These are phyloP conservation scores for Fulmarus glacialis DNA, from an alignment of 2,113 vertebrate species.

Conservation along the genomic window DNA sequence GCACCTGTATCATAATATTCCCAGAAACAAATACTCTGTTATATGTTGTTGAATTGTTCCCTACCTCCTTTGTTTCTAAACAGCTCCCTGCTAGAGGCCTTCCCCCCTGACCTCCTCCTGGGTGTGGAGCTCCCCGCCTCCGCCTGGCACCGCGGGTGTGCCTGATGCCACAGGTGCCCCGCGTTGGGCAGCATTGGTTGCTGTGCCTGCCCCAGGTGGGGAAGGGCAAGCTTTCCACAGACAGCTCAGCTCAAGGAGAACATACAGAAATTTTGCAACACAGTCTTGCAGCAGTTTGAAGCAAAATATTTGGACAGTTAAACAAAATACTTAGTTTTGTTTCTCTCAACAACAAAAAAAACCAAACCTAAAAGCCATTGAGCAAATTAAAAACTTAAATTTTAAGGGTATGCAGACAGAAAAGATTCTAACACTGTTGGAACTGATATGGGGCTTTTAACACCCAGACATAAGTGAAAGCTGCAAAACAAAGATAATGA, in stretches of 20 bases:
- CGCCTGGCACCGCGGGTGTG: neutral
- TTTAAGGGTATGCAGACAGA: neutral
- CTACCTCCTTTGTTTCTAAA: neutral
- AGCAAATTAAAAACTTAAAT: neutral
- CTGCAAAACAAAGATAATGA: neutral
- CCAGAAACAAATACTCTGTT: neutral
- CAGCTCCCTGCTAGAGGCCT: accelerated
- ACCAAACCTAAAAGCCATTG: neutral
- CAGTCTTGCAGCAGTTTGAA: neutral
- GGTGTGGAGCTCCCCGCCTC: neutral
- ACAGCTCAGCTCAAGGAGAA: neutral
- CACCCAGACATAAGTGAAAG: neutral
- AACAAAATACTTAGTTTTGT: neutral
- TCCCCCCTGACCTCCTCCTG: accelerated
- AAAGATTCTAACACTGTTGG: neutral
- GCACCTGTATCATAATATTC: accelerated
- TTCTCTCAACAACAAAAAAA: neutral
- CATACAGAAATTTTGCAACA: neutral
- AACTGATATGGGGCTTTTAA: neutral
- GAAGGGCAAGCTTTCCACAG: neutral
- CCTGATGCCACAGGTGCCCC: neutral
- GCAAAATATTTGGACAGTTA: neutral
- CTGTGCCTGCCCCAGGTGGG: too few relatives aligned
- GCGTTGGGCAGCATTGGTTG: neutral
- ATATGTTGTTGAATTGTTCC: neutral